A percentile compares a stretch with the other conserved stretches of the same genome.
Conservation (phyloP, 2,888 invertebrate genomes). For the Campopleginae sp. region DNA sequence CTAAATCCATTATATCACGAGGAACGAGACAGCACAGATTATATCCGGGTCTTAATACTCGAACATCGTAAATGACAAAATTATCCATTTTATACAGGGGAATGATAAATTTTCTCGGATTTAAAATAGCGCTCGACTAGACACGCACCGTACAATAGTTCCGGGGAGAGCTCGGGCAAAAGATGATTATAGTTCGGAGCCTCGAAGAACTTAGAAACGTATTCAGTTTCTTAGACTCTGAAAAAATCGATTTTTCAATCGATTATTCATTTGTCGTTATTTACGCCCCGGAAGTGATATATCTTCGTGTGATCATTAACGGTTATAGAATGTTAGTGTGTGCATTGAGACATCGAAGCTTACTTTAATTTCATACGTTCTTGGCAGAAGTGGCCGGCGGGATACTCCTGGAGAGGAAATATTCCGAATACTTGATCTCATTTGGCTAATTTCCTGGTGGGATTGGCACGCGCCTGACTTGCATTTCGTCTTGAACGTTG, state of each 20-base stretch:
- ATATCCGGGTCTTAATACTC: constrained; percentile 1
- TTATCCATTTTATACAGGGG: neutral
- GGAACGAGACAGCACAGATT: constrained; percentile 34
- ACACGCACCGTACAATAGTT: neutral
- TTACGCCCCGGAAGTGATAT: too few species aligned
- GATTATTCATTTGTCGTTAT: too few species aligned
- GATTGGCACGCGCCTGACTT: constrained; percentile 73
- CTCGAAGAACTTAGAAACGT: too few species aligned
- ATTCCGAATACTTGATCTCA: constrained; percentile 24
- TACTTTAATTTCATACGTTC: neutral
- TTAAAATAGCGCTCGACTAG: neutral
- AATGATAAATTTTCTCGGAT: neutral
- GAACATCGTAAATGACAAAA: constrained; percentile 19
- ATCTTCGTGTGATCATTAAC: too few species aligned
- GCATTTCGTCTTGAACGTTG: constrained; percentile 53
- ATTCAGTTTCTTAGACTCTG: too few species aligned
- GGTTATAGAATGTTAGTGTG: too few species aligned
- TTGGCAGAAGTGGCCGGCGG: constrained; percentile 34
- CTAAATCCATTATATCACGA: constrained; percentile 54
- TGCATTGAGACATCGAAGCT: neutral
- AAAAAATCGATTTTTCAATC: too few species aligned
- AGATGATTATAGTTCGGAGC: too few species aligned
- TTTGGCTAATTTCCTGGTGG: constrained; percentile 75
- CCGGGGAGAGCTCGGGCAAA: too few species aligned
- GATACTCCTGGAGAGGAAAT: constrained; percentile 41